Conservation (phyloP, 2,888 invertebrate species). For the Atrina japonica region DNA sequence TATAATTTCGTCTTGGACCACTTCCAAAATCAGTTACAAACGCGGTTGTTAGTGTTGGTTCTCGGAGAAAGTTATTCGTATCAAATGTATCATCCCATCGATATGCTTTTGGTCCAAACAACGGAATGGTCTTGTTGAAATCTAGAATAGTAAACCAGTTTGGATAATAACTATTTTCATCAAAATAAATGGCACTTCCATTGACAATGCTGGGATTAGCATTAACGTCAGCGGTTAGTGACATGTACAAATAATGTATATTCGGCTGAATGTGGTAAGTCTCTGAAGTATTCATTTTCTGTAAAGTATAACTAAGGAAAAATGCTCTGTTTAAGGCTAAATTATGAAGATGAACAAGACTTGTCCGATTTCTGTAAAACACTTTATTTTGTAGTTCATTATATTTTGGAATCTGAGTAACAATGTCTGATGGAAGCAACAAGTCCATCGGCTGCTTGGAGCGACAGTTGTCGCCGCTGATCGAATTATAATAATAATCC, state of each 20-base stretch:
- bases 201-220: slow-evolving; percentile 91
- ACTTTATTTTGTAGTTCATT: slow-evolving; percentile 84
- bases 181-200: slow-evolving; percentile 94
- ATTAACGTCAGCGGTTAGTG: slow-evolving; percentile 96
- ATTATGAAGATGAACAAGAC: slow-evolving; percentile 95
- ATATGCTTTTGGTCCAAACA: slow-evolving; percentile 95
- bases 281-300: slow-evolving; percentile 60
- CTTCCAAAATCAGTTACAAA: slow-evolving; percentile 82
- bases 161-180: slow-evolving; percentile 95
- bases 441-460: slow-evolving; percentile 92
- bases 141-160: slow-evolving; percentile 88
- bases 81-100: slow-evolving; percentile 83
- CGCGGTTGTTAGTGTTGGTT: slow-evolving; percentile 95
- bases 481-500: slow-evolving; percentile 71
- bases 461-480: slow-evolving; percentile 92
- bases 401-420: slow-evolving; percentile 86
- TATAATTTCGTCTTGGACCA: slow-evolving; percentile 90
- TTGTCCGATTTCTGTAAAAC: slow-evolving; percentile 92
- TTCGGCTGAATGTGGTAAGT: slow-evolving; percentile 94
- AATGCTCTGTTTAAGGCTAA: slow-evolving; percentile 96
- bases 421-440: slow-evolving; percentile 90
- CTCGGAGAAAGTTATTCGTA: slow-evolving; percentile 95
- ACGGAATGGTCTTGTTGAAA: slow-evolving; percentile 96
- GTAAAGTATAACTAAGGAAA: slow-evolving; percentile 82
- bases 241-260: slow-evolving; percentile 98